These are phyloP conservation scores for Poeciliopsis occidentalis DNA, from an alignment of 2,113 vertebrate species.

Conservation along the genomic window DNA sequence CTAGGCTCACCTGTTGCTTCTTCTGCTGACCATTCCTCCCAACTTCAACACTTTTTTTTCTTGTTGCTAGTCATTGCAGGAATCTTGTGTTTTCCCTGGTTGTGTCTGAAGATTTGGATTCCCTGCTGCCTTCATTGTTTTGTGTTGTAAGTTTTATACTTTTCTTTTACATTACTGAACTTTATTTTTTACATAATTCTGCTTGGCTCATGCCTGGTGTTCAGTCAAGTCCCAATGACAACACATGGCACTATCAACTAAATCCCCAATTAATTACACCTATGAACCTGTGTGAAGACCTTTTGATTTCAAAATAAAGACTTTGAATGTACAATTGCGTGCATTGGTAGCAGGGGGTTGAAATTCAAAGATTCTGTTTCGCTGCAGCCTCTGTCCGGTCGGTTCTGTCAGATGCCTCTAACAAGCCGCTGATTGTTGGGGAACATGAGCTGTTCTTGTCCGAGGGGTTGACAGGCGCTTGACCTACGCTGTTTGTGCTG, in stretches of 20 bases:
- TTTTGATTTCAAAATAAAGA: constrained; percentile 7
- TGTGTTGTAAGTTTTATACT: neutral
- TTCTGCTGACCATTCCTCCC: neutral
- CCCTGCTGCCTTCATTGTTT: neutral
- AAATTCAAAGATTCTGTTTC: constrained; percentile 51
- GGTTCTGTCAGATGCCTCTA: constrained; percentile 40
- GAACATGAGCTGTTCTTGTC: constrained; percentile 72
- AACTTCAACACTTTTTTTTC: neutral
- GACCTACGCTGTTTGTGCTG: constrained; percentile 66
- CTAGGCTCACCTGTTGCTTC: neutral
- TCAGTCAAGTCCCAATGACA: neutral
- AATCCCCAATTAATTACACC: neutral
- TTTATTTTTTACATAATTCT: neutral
- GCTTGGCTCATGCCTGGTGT: neutral
- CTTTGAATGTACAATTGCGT: constrained; percentile 21
- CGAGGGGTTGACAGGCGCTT: constrained; percentile 66
- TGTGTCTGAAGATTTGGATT: neutral
- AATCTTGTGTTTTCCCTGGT: neutral
- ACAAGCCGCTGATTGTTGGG: constrained; percentile 75
- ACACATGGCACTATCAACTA: neutral
- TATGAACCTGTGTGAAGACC: neutral
- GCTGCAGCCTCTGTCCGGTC: constrained; percentile 25
- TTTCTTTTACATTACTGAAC: neutral
- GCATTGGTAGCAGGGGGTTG: constrained; percentile 5
- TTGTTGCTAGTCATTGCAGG: neutral